A percentile compares a stretch with the other conserved stretches of the same genome.
Conservation (phyloP, 1,140 invertebrate genomes). For the Euglossa dilemma region DNA sequence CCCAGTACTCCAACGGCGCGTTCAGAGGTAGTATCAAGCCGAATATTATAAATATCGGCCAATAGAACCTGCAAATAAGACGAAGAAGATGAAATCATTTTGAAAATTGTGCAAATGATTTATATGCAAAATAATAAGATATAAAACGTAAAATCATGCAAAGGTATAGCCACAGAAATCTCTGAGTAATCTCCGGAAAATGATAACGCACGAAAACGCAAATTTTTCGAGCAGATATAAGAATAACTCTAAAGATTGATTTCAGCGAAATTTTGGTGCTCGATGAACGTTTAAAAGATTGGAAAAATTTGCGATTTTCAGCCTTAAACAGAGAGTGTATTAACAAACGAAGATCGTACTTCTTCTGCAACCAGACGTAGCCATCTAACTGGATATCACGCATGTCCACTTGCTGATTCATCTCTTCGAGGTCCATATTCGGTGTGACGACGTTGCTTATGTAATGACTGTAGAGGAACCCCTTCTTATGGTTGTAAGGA, state of each 20-base stretch:
- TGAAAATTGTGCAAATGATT: too few relatives aligned
- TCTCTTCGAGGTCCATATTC: slow-evolving; percentile 87
- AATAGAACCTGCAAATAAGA: slow-evolving; percentile 85
- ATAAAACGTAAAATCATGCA: too few relatives aligned
- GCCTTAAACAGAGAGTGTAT: too few relatives aligned
- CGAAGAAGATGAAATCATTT: background rate
- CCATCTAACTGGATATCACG: slow-evolving; percentile 91
- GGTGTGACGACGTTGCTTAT: slow-evolving; percentile 86
- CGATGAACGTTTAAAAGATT: too few relatives aligned
- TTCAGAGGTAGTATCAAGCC: slow-evolving; percentile 88
- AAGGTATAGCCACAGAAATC: too few relatives aligned
- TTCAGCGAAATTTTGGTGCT: too few relatives aligned
- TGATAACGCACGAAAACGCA: too few relatives aligned
- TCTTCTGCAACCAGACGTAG: slow-evolving; percentile 93
- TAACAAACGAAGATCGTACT: slow-evolving; percentile 77
- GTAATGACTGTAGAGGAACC: slow-evolving; percentile 94
- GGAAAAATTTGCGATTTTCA: too few relatives aligned
- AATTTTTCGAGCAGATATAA: too few relatives aligned
- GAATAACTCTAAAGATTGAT: too few relatives aligned
- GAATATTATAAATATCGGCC: slow-evolving; percentile 86
- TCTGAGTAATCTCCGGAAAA: too few relatives aligned
- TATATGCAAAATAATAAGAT: too few relatives aligned
- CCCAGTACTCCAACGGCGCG: slow-evolving; percentile 89
- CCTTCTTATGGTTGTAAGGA: slow-evolving; percentile 93
- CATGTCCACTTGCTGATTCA: slow-evolving; percentile 91